These are phyloP conservation scores for Struthidea cinerea DNA, from an alignment of 2,113 vertebrate genomes.

Conservation along the genomic window DNA sequence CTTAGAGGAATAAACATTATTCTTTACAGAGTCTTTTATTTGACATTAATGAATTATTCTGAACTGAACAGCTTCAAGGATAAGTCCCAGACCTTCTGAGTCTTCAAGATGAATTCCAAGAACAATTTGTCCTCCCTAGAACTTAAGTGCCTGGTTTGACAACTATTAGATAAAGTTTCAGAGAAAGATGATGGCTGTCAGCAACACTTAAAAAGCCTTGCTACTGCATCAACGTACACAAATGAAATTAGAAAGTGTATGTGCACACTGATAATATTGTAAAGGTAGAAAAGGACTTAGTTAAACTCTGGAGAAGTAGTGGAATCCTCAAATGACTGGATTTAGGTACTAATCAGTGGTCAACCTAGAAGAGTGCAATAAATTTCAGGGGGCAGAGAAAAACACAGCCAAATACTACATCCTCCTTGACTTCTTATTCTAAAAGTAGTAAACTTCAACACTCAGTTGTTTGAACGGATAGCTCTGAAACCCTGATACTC, in stretches of 20 bases:
- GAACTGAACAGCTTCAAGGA: neutral
- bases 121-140: neutral
- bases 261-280: fast-evolving
- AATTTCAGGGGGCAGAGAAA: neutral
- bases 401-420: neutral
- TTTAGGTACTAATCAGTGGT: neutral
- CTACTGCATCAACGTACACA: neutral
- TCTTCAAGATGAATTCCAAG: neutral
- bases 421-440: neutral
- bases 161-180: neutral
- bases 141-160: neutral
- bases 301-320: neutral
- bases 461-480: neutral
- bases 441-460: neutral
- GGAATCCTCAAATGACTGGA: neutral
- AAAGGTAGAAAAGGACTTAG: neutral
- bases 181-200: neutral
- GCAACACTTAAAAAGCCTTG: neutral
- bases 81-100: neutral
- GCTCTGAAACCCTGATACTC: neutral
- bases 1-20: conserved; percentile 1
- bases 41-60: conserved; percentile 10
- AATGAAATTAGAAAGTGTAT: neutral
- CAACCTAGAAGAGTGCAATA: neutral
- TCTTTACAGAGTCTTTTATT: conserved; percentile 1